Conservation (phyloP, 2,888 invertebrate genomes). For the Micoletzkya japonica region DNA sequence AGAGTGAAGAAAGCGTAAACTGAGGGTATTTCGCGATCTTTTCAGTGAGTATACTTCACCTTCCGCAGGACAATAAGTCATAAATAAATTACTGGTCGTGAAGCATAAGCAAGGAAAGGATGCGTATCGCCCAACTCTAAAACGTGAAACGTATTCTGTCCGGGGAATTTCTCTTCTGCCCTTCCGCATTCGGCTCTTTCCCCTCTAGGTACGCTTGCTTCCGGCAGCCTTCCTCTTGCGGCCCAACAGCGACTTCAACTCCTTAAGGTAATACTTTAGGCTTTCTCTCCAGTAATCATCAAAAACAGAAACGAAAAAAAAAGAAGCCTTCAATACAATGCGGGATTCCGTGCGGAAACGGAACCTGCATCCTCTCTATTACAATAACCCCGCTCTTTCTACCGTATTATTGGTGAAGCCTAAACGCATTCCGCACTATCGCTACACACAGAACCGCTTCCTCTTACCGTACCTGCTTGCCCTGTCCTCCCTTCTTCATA, state of each 20-base stretch:
- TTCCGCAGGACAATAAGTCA: too few relatives aligned
- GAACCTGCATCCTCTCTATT: not conserved
- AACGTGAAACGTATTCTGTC: too few relatives aligned
- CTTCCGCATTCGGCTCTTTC: too few relatives aligned
- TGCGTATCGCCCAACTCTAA: too few relatives aligned
- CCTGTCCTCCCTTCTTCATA: conserved; percentile 33
- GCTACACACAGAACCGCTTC: not conserved
- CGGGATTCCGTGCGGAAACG: not conserved
- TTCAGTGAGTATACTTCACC: too few relatives aligned
- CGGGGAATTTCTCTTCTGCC: too few relatives aligned
- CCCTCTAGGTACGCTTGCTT: too few relatives aligned
- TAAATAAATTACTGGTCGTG: too few relatives aligned
- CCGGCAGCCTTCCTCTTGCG: conserved; percentile 26
- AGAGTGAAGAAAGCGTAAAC: too few relatives aligned
- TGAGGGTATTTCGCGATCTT: too few relatives aligned
- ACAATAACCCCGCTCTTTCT: not conserved
- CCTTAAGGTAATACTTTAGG: not conserved
- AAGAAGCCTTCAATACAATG: not conserved
- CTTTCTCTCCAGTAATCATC: not conserved
- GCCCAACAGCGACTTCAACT: conserved; percentile 21
- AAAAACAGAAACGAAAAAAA: not conserved
- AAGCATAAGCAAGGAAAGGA: too few relatives aligned
- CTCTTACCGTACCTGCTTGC: conserved; percentile 33
- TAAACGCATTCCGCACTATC: too few relatives aligned
- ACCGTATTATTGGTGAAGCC: not conserved